Percentiles rank a stretch among this genome's conserved stretches.
phyloP scores from a whole-genome alignment of 2,888 invertebrate species.

The Crepidodera aurea region DNA sequence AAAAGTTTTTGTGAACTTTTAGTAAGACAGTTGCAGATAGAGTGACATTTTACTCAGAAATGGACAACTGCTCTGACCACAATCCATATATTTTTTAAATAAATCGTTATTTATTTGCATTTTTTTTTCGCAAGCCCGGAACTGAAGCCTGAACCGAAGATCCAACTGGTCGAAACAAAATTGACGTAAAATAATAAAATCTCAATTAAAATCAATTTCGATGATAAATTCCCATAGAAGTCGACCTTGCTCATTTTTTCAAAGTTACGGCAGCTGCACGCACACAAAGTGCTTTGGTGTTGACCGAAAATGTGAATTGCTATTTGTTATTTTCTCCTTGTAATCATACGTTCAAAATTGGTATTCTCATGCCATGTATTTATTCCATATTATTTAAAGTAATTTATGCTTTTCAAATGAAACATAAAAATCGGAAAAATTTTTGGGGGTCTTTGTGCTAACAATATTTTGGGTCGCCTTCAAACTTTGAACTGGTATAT shows the following conservation, averaged over 20 bases:
- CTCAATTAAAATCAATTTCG: slow-evolving; percentile 28
- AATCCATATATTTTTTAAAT: too few species aligned
- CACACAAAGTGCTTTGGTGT: slow-evolving; percentile 44
- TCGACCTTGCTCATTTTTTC: slow-evolving; percentile 39
- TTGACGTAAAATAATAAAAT: slow-evolving; percentile 30
- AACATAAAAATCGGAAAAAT: too few species aligned
- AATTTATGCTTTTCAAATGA: too few species aligned
- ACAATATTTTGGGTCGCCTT: too few species aligned
- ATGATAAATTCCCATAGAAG: slow-evolving; percentile 43
- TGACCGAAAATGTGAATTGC: slow-evolving; percentile 41
- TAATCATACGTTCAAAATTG: slow-evolving; percentile 40
- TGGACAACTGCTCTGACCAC: too few species aligned
- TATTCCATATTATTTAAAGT: slow-evolving; percentile 1
- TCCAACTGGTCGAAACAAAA: slow-evolving; percentile 1
- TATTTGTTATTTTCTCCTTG: slow-evolving; percentile 28
- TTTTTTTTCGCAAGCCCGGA: too few species aligned
- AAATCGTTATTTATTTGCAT: too few species aligned
- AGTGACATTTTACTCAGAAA: too few species aligned
- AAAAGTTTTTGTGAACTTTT: too few species aligned
- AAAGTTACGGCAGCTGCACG: slow-evolving; percentile 46
- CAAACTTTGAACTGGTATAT: too few species aligned
- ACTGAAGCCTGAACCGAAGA: slow-evolving; percentile 3
- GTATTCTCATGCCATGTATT: slow-evolving; percentile 34
- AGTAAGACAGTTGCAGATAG: too few species aligned
- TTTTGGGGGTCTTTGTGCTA: too few species aligned